Conservation (phyloP, 2,888 invertebrate genomes). For the Cabera pusaria region DNA sequence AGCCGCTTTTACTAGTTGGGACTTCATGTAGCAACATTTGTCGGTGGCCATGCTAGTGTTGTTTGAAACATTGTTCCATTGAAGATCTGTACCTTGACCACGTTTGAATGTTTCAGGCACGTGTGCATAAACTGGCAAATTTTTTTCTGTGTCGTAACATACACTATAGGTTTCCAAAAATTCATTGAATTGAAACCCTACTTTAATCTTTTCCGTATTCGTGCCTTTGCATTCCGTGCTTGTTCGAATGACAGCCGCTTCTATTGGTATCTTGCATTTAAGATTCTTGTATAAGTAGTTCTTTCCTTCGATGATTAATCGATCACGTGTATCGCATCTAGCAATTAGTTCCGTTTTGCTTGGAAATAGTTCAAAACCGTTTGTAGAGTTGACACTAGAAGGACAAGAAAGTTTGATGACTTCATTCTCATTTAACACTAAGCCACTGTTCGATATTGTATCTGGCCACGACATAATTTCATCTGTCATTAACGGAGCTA, state of each 20-base stretch:
- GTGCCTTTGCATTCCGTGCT: slow-evolving; percentile 9
- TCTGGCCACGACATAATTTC: not conserved
- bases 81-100: slow-evolving; percentile 6
- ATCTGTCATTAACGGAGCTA: slow-evolving; percentile 3
- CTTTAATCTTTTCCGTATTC: slow-evolving; percentile 12
- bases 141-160: slow-evolving; percentile 18
- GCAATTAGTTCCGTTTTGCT: slow-evolving; percentile 16
- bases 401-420: slow-evolving; percentile 19
- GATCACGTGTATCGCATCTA: slow-evolving; percentile 25
- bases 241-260: slow-evolving; percentile 7
- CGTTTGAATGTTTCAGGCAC: slow-evolving; percentile 1
- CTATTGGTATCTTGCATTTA: slow-evolving; percentile 19
- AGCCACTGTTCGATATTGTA: slow-evolving; percentile 2
- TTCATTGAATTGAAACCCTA: slow-evolving; percentile 20
- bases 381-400: slow-evolving; percentile 13
- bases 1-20: slow-evolving; percentile 5
- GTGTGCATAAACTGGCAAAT: slow-evolving; percentile 14
- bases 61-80: not conserved
- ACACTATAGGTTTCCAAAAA: slow-evolving; percentile 22
- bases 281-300: slow-evolving; percentile 22
- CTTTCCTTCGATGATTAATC: slow-evolving; percentile 21
- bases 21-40: slow-evolving; percentile 12
- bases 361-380: slow-evolving; percentile 19
- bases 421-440: slow-evolving; percentile 7
- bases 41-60: not conserved